phyloP scores from a whole-genome alignment of 2,113 vertebrate species.

The Trachemys scripta region DNA sequence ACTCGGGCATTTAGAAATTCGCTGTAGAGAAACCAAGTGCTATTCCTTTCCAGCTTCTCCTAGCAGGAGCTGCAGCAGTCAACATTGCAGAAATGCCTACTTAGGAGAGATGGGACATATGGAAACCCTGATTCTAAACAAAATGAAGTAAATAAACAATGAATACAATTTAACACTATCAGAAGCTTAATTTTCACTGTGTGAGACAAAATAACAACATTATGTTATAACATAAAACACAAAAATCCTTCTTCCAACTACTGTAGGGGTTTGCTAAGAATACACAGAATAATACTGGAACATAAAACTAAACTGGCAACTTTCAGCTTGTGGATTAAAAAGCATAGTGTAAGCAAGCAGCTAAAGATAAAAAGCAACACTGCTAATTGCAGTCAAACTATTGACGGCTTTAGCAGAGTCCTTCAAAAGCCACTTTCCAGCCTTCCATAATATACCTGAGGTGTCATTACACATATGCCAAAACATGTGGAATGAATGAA shows the following conservation, averaged over 20 bases:
- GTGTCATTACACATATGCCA: background rate
- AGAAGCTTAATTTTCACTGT: slow-evolving; percentile 57
- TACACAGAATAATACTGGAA: background rate
- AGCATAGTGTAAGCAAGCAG: background rate
- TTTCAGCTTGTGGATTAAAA: background rate
- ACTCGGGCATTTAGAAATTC: background rate
- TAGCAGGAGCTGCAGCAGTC: slow-evolving; percentile 16
- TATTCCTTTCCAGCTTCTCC: background rate
- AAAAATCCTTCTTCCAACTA: slow-evolving; percentile 53
- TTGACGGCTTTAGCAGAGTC: slow-evolving; percentile 4
- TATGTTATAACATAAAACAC: slow-evolving; percentile 20
- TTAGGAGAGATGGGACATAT: background rate
- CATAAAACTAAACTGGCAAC: slow-evolving; percentile 17
- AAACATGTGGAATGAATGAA: background rate
- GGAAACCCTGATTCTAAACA: slow-evolving; percentile 3
- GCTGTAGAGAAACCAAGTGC: background rate
- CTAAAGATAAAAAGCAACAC: background rate
- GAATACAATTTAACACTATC: slow-evolving; percentile 10
- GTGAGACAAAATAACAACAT: background rate
- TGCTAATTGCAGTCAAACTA: background rate
- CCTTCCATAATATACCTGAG: background rate
- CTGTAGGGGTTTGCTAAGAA: background rate
- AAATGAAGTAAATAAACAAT: slow-evolving; percentile 36
- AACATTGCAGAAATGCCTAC: slow-evolving; percentile 21
- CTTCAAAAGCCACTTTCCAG: background rate